A percentile compares a stretch with the other conserved stretches of the same genome.
Evolutionary conservation across 1,140 invertebrate genomes (phyloP).

Genomic region (Pseudomyrmex cubaensis): DNA sequence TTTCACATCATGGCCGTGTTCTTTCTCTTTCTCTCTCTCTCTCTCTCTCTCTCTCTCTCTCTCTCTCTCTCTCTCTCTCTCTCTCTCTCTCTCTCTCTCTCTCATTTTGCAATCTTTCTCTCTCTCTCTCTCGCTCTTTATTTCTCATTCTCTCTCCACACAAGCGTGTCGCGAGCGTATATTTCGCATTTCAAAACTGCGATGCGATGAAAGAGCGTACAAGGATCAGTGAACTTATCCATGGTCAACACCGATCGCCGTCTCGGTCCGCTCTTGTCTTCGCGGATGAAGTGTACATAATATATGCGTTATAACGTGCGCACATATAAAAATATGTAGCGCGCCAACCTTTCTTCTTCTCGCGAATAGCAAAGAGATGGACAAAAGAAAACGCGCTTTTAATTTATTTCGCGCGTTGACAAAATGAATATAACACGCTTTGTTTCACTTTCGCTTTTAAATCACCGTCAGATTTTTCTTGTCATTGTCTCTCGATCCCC

Average conservation of each 20-base stretch:
- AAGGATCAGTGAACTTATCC: constrained; percentile 73
- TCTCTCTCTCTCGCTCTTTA: not conserved
- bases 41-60: not conserved
- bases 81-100: not conserved
- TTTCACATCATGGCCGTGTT: constrained; percentile 69
- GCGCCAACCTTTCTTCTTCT: constrained; percentile 5
- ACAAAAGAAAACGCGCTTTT: constrained; percentile 34
- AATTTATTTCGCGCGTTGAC: not conserved
- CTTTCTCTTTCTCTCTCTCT: not conserved
- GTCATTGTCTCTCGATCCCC: not conserved
- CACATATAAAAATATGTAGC: constrained; percentile 46
- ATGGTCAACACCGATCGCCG: constrained; percentile 66
- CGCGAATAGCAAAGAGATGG: constrained; percentile 13
- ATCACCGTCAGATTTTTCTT: too few species aligned
- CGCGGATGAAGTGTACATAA: constrained; percentile 59
- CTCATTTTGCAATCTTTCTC: not conserved
- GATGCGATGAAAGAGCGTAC: constrained; percentile 42
- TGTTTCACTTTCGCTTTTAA: too few species aligned
- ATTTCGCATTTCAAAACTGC: constrained; percentile 43
- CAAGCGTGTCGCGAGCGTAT: constrained; percentile 23
- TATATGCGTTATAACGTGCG: constrained; percentile 30
- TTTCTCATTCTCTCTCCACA: constrained; percentile 10
- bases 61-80: not conserved
- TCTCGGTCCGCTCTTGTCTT: constrained; percentile 54
- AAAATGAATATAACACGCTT: too few species aligned